Base-by-base conservation (phyloP, 2,113 vertebrate genomes). In the Anolis carolinensis region DNA sequence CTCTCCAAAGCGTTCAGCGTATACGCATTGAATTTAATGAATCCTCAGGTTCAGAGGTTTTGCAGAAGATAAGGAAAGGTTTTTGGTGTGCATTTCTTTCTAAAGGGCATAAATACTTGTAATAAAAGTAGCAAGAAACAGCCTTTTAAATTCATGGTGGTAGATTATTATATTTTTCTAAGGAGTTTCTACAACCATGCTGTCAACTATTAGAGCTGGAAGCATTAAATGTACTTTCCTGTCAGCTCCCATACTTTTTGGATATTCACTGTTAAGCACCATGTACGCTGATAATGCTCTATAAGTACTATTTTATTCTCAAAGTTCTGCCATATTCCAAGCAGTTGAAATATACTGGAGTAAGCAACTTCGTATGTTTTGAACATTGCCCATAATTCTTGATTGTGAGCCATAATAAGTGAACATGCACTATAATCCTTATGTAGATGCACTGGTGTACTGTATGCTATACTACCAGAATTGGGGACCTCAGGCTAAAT, bases 121-220 rank as follows among this genome's bases (percentile, higher is more conserved):
- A 63, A 84, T 59, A 50, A 10, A 39, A 84, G 75, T 27, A 87
- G 34, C 36, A 80, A 92, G 73, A 92, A 92, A 50, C 86, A 30
- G 34, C 79, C 85, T 93, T 90, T 74, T 65, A 90, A 89, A 82
- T 87, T 83, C 82, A 80, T 86, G 27, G 11, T 23, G 25, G 55
- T 81, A 27, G 30, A n/a, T 59, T 72, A 11, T 72, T 59, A 59
- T 39, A 34, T 30, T 73, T 83, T 83, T 83, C 18, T 27, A 21
- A 16, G 36, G 34, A 73, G 4, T 21, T 11, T 68, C 11, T 52
- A 39, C 39, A 27, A 65, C 50, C 44, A 25, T 52, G 30, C 62
- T 67, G 30, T 65, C 39, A 67, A 2, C 34, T 67, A 50, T 65
- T 67, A 36, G 20, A 67, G 44, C 62, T 67, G 62, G 67, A 84